These are phyloP conservation scores for Synanthedon tipuliformis DNA, from an alignment of 2,888 invertebrate species.

Conservation along the genomic window DNA sequence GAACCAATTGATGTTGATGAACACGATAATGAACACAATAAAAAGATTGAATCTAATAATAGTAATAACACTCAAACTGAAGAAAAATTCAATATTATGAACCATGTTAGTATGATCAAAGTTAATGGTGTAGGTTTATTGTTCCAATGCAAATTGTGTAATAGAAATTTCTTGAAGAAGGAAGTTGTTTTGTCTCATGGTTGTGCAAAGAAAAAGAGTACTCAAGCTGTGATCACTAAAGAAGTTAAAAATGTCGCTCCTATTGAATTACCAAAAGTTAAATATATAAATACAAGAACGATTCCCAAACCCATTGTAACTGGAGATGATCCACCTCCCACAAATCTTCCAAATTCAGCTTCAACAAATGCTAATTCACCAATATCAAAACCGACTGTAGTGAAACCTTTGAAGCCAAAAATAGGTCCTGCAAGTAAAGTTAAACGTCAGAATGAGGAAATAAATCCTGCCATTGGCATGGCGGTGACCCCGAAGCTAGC, in stretches of 20 bases:
- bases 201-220: slow-evolving; percentile 45
- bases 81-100: slow-evolving; percentile 48
- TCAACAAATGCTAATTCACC: not conserved
- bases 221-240: slow-evolving; percentile 3
- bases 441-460: slow-evolving; percentile 14
- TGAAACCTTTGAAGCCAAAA: slow-evolving; percentile 31
- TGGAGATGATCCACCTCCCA: not conserved
- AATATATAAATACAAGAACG: slow-evolving; percentile 47
- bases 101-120: slow-evolving; percentile 54
- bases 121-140: slow-evolving; percentile 58
- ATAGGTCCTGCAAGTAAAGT: slow-evolving; percentile 55
- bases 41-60: slow-evolving; percentile 10
- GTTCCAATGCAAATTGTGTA: slow-evolving; percentile 58
- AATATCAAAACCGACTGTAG: slow-evolving; percentile 6
- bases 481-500: slow-evolving; percentile 7
- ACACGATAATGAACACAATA: slow-evolving; percentile 7
- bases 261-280: slow-evolving; percentile 43
- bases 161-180: slow-evolving; percentile 55
- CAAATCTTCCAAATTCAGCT: not conserved
- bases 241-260: slow-evolving; percentile 24
- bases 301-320: slow-evolving; percentile 10
- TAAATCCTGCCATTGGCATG: slow-evolving; percentile 11
- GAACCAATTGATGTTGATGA: slow-evolving; percentile 1
- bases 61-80: not conserved
- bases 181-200: slow-evolving; percentile 49